Conservation (phyloP, 2,113 vertebrate genomes). For the Chaenocephalus aceratus region DNA sequence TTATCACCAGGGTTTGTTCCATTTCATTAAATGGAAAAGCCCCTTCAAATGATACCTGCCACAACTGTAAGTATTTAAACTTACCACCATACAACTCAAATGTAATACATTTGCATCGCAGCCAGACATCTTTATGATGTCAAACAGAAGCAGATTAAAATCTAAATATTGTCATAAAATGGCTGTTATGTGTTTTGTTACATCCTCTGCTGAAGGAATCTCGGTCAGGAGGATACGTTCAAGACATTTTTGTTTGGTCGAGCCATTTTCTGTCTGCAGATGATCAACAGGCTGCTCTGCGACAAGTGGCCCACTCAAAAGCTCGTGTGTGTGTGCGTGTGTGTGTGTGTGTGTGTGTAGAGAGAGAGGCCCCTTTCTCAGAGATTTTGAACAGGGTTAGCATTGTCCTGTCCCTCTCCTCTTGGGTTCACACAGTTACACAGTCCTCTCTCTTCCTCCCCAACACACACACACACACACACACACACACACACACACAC, state of each 20-base stretch:
- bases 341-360: slow-evolving; percentile 27
- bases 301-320: slow-evolving; percentile 63
- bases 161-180: background rate
- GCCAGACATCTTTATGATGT: background rate
- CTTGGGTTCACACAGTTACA: slow-evolving; percentile 66
- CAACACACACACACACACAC: slow-evolving; percentile 16
- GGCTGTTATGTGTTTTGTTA: background rate
- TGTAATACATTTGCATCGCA: background rate
- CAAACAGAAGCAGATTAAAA: background rate
- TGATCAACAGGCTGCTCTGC: slow-evolving; percentile 72
- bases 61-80: background rate
- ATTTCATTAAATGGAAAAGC: background rate
- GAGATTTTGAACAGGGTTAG: slow-evolving; percentile 71
- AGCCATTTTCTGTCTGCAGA: slow-evolving; percentile 59
- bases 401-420: slow-evolving; percentile 78
- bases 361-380: slow-evolving; percentile 54
- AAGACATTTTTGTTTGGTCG: slow-evolving; percentile 13
- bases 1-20: slow-evolving; percentile 16
- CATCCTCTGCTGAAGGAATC: slow-evolving; percentile 4
- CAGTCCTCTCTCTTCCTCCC: slow-evolving; percentile 46
- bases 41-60: slow-evolving; percentile 1
- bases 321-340: background rate
- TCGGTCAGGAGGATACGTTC: slow-evolving; percentile 34
- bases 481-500: slow-evolving; percentile 28
- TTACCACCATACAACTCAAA: background rate